These are phyloP conservation scores for Andrena cerasifolii DNA, from an alignment of 1,140 invertebrate species.

Conservation along the genomic window DNA sequence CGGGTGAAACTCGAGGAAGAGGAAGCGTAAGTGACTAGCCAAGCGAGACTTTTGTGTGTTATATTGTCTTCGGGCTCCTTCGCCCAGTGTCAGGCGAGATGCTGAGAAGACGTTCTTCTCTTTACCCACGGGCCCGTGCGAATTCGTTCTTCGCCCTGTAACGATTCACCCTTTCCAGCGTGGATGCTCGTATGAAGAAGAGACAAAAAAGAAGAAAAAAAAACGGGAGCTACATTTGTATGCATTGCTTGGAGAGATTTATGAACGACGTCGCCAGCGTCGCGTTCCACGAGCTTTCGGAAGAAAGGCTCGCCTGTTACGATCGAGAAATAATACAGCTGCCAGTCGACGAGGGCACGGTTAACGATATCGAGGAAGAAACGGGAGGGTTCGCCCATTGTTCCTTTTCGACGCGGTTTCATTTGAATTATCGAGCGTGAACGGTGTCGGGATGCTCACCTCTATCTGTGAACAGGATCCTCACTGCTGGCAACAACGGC, in stretches of 20 bases:
- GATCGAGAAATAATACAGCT: background rate
- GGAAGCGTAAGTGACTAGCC: slow-evolving; percentile 67
- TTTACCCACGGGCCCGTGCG: background rate
- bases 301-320: background rate
- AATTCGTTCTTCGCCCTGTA: slow-evolving; percentile 24
- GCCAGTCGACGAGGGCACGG: background rate
- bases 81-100: background rate
- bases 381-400: background rate
- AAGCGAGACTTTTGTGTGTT: slow-evolving; percentile 61
- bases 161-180: too few relatives aligned
- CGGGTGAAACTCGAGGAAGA: slow-evolving; percentile 59
- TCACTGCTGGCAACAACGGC: background rate
- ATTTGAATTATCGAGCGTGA: background rate
- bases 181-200: background rate
- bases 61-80: slow-evolving; percentile 56
- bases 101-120: background rate
- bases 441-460: background rate
- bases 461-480: background rate
- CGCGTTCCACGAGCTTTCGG: background rate
- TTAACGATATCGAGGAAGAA: background rate
- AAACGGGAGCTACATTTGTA: background rate
- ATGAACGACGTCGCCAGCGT: slow-evolving; percentile 1
- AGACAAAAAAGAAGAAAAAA: background rate
- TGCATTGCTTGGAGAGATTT: slow-evolving; percentile 30
- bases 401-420: background rate